Conservation (phyloP, 2,888 invertebrate species). For the Chouioia cunea region DNA sequence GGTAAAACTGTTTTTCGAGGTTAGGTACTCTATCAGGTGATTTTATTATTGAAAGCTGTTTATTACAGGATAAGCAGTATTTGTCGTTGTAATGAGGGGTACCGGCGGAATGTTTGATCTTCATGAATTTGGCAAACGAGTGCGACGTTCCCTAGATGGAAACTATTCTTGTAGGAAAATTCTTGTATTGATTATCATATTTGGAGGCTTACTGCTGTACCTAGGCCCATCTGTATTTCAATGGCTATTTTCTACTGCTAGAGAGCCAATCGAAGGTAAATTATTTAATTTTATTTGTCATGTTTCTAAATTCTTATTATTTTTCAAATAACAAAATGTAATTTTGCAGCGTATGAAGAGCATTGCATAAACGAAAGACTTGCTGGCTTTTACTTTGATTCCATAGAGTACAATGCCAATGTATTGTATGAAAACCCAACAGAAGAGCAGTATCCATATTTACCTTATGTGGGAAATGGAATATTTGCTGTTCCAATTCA, state of each 20-base stretch:
- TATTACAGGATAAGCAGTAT: too few relatives aligned
- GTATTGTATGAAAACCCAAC: slow-evolving; percentile 73
- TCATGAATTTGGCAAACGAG: slow-evolving; percentile 60
- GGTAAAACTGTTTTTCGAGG: too few relatives aligned
- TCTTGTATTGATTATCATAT: slow-evolving; percentile 56
- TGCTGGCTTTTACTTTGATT: slow-evolving; percentile 73
- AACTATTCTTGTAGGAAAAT: slow-evolving; percentile 64
- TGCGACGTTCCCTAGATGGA: slow-evolving; percentile 59
- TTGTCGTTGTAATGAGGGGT: slow-evolving; percentile 49
- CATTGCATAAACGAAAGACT: slow-evolving; percentile 78
- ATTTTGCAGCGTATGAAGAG: slow-evolving; percentile 69
- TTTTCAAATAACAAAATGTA: too few relatives aligned
- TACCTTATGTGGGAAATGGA: slow-evolving; percentile 84
- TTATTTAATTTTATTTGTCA: not conserved
- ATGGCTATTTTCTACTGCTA: slow-evolving; percentile 72
- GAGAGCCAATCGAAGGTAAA: slow-evolving; percentile 67
- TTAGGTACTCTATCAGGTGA: too few relatives aligned
- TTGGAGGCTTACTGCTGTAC: slow-evolving; percentile 72
- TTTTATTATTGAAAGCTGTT: too few relatives aligned
- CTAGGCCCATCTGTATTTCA: slow-evolving; percentile 76
- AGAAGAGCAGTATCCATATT: slow-evolving; percentile 73
- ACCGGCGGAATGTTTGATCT: slow-evolving; percentile 60
- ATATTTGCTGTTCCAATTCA: slow-evolving; percentile 77
- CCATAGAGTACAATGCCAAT: slow-evolving; percentile 78
- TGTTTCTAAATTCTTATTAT: not conserved